These are phyloP conservation scores for Astur gentilis DNA, from an alignment of 2,113 vertebrate genomes.

Conservation along the genomic window DNA sequence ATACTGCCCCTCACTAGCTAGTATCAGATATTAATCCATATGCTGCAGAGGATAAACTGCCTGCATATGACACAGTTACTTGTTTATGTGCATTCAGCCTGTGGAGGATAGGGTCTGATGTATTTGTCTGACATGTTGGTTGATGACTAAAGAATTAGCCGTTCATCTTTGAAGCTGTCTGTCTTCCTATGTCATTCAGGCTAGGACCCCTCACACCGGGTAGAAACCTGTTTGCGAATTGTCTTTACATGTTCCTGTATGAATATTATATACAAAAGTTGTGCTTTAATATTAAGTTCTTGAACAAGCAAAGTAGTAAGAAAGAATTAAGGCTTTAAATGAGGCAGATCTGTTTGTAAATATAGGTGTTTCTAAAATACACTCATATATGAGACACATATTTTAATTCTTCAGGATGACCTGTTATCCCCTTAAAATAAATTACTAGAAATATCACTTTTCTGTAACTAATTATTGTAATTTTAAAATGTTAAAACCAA, in stretches of 20 bases:
- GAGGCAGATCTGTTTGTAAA: not conserved
- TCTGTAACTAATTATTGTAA: not conserved
- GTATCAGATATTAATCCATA: not conserved
- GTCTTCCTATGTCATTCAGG: not conserved
- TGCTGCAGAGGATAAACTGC: not conserved
- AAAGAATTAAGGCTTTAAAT: not conserved
- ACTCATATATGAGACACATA: not conserved
- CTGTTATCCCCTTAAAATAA: not conserved
- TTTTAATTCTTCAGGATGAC: not conserved
- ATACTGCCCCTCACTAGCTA: not conserved
- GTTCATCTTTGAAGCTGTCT: not conserved
- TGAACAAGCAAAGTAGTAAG: not conserved
- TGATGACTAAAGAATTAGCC: not conserved
- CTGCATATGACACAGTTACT: not conserved
- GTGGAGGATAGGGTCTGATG: not conserved
- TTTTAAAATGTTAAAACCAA: not conserved
- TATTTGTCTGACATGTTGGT: not conserved
- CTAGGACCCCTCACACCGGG: not conserved
- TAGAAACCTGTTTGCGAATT: not conserved
- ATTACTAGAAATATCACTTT: not conserved
- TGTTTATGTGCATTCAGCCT: not conserved
- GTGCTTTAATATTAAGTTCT: not conserved
- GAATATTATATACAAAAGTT: not conserved
- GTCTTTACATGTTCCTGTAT: not conserved
- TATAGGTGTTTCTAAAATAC: not conserved